Base-by-base conservation (phyloP, 2,888 invertebrate species). In the Hydriomena furcata region DNA sequence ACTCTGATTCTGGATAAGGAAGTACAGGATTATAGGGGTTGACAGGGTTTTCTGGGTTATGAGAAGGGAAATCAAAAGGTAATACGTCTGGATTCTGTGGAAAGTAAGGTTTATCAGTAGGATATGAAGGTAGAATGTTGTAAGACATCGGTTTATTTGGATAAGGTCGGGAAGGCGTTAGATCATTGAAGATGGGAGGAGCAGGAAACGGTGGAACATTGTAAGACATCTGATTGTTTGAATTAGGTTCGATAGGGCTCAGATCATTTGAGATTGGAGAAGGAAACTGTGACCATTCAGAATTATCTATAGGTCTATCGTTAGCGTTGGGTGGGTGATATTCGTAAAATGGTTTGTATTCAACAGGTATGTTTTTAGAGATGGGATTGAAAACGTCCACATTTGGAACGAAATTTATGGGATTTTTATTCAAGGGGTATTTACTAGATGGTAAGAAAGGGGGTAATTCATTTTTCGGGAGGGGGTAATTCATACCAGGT, bases 21-120 rank as follows among this genome's bases (percentile, higher is more conserved):
- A 28, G 7, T 12, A 5, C 37, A 36, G 37, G 10, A 17, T 27
- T 17, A 13, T 28, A 28, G 7, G 27, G 25, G 10, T 17, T 7
- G 10, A 20, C 17, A 20, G 40, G 10, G 23, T 21, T 12, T 21
- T 7, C 7, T 10, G 38, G 5, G 7, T 13, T 38, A 17, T 4
- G 17, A 32, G 17, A 10, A 32, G 12, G 17, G 21, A 6, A 35
- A 17, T 44, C 35, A 6, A 35, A 44, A 12, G 40, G 40, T 4
- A 23, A 11, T 11, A 3, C 0, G 8, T 12, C 21, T 43, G 25
- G 32, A 12, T n/a, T 25, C 11, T 32, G 25, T n/a, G 25, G 25
- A 7, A 11, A 7, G 11, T 24, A 31, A 7, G 25, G 11, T 13
- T 31, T 2, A 13, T 13, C 8, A 23, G 2, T 12, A 7, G 8